Conservation (phyloP, 1,140 invertebrate species). For the Fopius arisanus region DNA sequence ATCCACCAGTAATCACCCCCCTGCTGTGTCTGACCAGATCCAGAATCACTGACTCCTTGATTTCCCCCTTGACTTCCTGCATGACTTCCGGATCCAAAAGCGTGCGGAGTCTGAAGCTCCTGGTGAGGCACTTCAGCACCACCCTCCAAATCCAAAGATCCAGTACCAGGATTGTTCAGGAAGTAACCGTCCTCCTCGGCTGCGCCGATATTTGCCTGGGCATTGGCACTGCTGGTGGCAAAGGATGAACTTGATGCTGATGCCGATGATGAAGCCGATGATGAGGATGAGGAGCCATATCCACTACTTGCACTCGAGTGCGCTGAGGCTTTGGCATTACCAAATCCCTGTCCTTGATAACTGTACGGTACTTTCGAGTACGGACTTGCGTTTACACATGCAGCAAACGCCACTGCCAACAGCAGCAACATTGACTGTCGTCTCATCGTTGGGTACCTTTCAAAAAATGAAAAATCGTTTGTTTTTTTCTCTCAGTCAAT, state of each 20-base stretch:
- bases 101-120: not conserved
- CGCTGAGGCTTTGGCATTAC: constrained; percentile 24
- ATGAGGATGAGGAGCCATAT: not conserved
- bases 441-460: constrained; percentile 44
- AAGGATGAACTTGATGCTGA: not conserved
- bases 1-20: constrained; percentile 32
- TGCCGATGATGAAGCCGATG: not conserved
- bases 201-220: not conserved
- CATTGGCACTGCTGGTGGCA: not conserved
- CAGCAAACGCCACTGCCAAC: constrained; percentile 33
- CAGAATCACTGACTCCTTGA: not conserved
- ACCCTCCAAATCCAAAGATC: not conserved
- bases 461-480: constrained; percentile 19
- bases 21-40: not conserved
- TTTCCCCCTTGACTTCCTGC: not conserved
- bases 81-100: not conserved
- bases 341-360: constrained; percentile 43
- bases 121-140: not conserved
- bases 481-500: no score
- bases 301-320: not conserved
- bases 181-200: not conserved
- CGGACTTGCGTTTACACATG: constrained; percentile 32
- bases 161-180: not conserved
- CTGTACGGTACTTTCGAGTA: constrained; percentile 35
- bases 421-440: constrained; percentile 34